Evolutionary conservation across 2,797 vertebrate genomes (phyloP).

Genomic region (Rhinella marina): DNA sequence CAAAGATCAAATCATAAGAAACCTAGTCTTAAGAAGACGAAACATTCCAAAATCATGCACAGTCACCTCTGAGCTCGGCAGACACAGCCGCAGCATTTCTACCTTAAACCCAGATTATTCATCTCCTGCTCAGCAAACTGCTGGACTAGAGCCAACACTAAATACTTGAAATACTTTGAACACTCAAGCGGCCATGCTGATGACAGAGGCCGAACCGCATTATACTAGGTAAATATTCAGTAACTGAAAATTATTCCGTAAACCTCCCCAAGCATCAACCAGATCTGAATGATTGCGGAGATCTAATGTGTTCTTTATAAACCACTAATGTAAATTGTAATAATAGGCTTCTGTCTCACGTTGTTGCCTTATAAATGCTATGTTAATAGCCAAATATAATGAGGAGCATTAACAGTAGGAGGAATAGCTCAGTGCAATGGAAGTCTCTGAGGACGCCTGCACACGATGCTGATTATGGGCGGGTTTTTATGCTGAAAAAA

Average conservation of each 20-base stretch:
- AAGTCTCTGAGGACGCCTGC: too few species aligned
- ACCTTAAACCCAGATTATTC: constrained; percentile 22
- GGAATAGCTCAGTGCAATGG: too few species aligned
- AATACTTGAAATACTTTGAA: constrained; percentile 26
- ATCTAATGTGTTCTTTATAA: background rate
- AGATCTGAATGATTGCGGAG: background rate
- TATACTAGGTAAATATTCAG: background rate
- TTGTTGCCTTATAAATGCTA: too few species aligned
- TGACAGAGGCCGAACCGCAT: background rate
- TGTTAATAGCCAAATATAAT: too few species aligned
- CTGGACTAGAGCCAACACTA: constrained; percentile 30
- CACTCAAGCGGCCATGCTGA: background rate
- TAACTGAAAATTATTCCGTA: background rate
- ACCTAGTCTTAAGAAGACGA: background rate
- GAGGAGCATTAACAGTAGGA: too few species aligned
- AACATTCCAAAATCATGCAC: constrained; percentile 16
- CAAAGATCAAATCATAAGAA: constrained; percentile 30
- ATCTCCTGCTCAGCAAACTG: background rate
- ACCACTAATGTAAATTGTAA: background rate
- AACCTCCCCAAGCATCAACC: background rate
- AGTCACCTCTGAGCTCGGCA: constrained; percentile 40
- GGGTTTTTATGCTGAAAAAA: too few species aligned
- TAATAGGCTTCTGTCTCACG: too few species aligned
- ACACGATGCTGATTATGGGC: too few species aligned
- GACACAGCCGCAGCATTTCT: constrained; percentile 18